phyloP scores from a whole-genome alignment of 2,113 vertebrate species.

The Opisthocomus hoazin region DNA sequence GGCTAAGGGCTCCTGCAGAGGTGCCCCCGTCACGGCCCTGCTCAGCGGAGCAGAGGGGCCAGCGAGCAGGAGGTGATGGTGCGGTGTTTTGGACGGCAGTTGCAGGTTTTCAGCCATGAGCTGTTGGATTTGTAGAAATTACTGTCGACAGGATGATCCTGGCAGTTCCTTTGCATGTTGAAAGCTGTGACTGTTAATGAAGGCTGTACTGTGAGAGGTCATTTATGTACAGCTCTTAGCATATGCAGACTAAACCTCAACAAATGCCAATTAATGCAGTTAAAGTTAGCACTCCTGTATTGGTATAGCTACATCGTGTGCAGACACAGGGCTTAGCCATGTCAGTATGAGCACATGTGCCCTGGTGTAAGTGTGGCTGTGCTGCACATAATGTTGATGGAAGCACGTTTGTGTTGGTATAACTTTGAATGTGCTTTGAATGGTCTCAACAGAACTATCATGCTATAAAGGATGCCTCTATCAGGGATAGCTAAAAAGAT shows the following conservation, averaged over 20 bases:
- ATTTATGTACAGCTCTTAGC: background rate
- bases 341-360: fast-evolving
- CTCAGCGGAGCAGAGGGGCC: background rate
- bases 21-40: background rate
- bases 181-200: background rate
- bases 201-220: background rate
- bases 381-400: background rate
- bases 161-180: background rate
- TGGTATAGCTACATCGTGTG: background rate
- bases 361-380: background rate
- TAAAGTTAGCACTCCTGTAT: background rate
- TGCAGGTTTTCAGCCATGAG: background rate
- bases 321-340: background rate
- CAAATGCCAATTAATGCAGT: background rate
- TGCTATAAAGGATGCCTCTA: background rate
- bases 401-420: background rate
- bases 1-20: background rate
- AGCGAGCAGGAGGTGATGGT: background rate
- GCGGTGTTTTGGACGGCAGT: background rate
- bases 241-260: background rate
- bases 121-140: background rate
- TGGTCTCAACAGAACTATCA: background rate
- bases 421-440: background rate
- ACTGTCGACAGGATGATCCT: background rate
- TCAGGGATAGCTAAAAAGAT: background rate